Evolutionary conservation across 2,888 invertebrate genomes (phyloP).

Genomic region (Helicoverpa assulta): DNA sequence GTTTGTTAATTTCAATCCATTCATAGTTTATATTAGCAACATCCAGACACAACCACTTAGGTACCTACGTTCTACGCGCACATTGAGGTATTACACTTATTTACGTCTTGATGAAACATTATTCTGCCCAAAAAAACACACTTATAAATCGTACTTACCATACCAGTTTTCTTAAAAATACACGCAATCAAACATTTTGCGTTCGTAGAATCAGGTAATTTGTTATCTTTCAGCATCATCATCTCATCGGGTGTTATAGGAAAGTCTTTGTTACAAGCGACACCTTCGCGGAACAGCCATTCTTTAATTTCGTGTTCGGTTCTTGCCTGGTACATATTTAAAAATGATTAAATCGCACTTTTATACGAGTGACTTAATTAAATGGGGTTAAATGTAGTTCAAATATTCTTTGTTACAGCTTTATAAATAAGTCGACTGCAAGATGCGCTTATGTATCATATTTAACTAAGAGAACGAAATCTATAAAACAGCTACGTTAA

Average conservation of each 20-base stretch:
- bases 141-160: constrained; percentile 74
- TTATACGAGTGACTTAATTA: too few species aligned
- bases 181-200: constrained; percentile 87
- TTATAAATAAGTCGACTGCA: too few species aligned
- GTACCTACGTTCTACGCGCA: too few species aligned
- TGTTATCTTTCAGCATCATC: constrained; percentile 75
- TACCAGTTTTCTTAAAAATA: constrained; percentile 80
- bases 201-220: constrained; percentile 76
- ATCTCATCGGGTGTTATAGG: constrained; percentile 75
- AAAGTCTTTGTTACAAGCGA: constrained; percentile 77
- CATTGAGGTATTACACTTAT: too few species aligned
- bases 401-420: too few species aligned
- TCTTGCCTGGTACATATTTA: constrained; percentile 66
- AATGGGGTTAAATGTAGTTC: too few species aligned
- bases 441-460: too few species aligned
- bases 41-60: too few species aligned
- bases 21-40: too few species aligned
- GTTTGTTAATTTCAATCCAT: too few species aligned
- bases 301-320: constrained; percentile 76
- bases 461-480: background rate
- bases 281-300: constrained; percentile 75
- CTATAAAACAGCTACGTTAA: constrained; percentile 10
- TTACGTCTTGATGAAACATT: too few species aligned
- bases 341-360: background rate
- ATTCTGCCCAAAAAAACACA: background rate